A percentile compares a stretch with the other conserved stretches of the same genome.
phyloP scores from a whole-genome alignment of 1,140 invertebrate species.

The Orius insidiosus region DNA sequence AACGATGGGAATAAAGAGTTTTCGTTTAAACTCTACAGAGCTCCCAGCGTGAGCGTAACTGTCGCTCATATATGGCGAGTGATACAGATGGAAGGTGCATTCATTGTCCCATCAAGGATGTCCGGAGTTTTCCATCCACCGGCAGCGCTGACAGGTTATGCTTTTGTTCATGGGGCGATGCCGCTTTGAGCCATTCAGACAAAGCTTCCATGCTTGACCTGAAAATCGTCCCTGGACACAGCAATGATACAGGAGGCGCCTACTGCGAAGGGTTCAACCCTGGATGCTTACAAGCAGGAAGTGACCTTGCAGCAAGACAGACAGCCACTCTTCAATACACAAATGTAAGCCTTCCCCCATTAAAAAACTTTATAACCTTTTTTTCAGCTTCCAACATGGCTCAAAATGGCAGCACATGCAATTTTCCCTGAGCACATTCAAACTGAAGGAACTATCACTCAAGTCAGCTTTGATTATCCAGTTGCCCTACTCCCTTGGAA shows the following conservation, averaged over 20 bases:
- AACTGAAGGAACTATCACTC: slow-evolving; percentile 20
- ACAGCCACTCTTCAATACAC: slow-evolving; percentile 19
- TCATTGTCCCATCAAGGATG: slow-evolving; percentile 19
- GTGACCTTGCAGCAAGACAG: slow-evolving; percentile 21
- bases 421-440: slow-evolving; percentile 22
- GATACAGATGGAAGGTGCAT: slow-evolving; percentile 22
- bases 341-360: slow-evolving; percentile 19
- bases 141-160: slow-evolving; percentile 20
- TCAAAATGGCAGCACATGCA: slow-evolving; percentile 21
- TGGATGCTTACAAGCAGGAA: slow-evolving; percentile 20
- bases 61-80: slow-evolving; percentile 20
- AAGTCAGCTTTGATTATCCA: slow-evolving; percentile 16
- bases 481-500: slow-evolving; percentile 18
- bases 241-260: slow-evolving; percentile 15
- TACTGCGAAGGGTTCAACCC: slow-evolving; percentile 18
- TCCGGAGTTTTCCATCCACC: slow-evolving; percentile 21
- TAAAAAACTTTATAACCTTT: background rate
- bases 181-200: slow-evolving; percentile 13
- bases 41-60: slow-evolving; percentile 18
- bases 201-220: slow-evolving; percentile 20
- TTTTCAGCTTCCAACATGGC: slow-evolving; percentile 22
- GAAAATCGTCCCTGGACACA: slow-evolving; percentile 15
- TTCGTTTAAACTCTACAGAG: slow-evolving; percentile 20
- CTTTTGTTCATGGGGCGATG: slow-evolving; percentile 22
- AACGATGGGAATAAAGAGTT: slow-evolving; percentile 20